Percentiles rank a stretch among this genome's conserved stretches.
Conservation (phyloP, 2,113 vertebrate genomes). For the Nipponia nippon region DNA sequence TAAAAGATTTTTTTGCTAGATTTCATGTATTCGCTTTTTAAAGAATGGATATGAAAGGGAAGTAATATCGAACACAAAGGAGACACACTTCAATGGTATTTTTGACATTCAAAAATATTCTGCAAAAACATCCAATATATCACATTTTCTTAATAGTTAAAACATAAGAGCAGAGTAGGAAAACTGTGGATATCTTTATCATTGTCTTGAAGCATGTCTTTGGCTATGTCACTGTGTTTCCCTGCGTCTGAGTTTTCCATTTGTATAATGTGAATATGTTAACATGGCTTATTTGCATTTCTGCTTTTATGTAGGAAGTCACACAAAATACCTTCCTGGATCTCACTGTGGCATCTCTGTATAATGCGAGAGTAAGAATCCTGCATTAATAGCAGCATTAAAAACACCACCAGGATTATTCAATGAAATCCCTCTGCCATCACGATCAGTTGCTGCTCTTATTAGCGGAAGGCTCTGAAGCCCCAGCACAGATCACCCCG, state of each 20-base stretch:
- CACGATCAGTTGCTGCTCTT: fast-evolving
- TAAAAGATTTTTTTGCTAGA: neutral
- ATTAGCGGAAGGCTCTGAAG: neutral
- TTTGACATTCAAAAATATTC: neutral
- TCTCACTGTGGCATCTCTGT: neutral
- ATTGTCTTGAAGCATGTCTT: neutral
- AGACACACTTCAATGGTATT: neutral
- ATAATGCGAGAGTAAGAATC: neutral
- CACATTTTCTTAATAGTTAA: slow-evolving; percentile 18
- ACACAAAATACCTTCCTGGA: slow-evolving; percentile 5
- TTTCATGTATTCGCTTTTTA: neutral
- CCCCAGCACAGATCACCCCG: fast-evolving
- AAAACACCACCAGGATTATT: neutral
- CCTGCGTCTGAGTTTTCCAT: neutral
- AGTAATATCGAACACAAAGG: slow-evolving; percentile 28
- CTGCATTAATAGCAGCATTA: neutral
- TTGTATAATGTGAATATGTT: neutral
- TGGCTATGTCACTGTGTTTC: neutral
- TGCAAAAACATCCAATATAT: neutral
- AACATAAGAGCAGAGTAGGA: neutral
- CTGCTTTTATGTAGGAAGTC: slow-evolving; percentile 25
- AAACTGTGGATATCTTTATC: slow-evolving; percentile 1
- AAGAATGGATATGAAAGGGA: neutral
- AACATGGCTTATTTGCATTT: slow-evolving; percentile 19
- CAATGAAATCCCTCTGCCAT: neutral